These are phyloP conservation scores for Trematomus loennbergii DNA, from an alignment of 2,113 vertebrate genomes.

Conservation along the genomic window DNA sequence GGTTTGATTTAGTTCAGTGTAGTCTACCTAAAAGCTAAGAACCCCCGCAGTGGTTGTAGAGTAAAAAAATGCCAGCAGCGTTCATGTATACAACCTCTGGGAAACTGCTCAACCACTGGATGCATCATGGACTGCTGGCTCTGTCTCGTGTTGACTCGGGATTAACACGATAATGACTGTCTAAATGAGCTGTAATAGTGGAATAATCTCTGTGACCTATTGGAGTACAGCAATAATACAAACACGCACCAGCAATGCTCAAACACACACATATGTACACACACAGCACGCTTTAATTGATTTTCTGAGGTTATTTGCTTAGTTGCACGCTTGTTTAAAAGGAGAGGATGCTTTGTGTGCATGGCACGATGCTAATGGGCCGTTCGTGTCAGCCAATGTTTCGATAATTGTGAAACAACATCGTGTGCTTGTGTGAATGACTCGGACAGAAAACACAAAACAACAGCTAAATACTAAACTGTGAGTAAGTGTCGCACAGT, in stretches of 20 bases:
- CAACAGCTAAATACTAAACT: conserved; percentile 30
- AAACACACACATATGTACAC: conserved; percentile 9
- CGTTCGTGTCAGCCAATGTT: conserved; percentile 11
- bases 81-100: conserved; percentile 6
- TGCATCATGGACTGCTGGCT: conserved; percentile 13
- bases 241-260: conserved; percentile 27
- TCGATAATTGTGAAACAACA: conserved; percentile 26
- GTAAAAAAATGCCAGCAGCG: neutral
- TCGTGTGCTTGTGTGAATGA: neutral
- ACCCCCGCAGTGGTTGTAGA: neutral
- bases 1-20: neutral
- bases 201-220: conserved; percentile 72
- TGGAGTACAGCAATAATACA: conserved; percentile 47
- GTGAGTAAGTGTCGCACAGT: conserved; percentile 21
- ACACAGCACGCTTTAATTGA: conserved; percentile 53
- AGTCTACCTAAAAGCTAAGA: neutral
- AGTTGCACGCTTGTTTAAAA: conserved; percentile 49
- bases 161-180: conserved; percentile 70
- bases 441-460: neutral
- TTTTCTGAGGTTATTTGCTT: conserved; percentile 56
- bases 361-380: conserved; percentile 29
- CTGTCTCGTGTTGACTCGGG: conserved; percentile 54
- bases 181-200: conserved; percentile 65
- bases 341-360: conserved; percentile 23
- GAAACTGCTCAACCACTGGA: neutral